Evolutionary conservation across 2,113 vertebrate species (phyloP).

Genomic region (Camelus bactrianus): DNA sequence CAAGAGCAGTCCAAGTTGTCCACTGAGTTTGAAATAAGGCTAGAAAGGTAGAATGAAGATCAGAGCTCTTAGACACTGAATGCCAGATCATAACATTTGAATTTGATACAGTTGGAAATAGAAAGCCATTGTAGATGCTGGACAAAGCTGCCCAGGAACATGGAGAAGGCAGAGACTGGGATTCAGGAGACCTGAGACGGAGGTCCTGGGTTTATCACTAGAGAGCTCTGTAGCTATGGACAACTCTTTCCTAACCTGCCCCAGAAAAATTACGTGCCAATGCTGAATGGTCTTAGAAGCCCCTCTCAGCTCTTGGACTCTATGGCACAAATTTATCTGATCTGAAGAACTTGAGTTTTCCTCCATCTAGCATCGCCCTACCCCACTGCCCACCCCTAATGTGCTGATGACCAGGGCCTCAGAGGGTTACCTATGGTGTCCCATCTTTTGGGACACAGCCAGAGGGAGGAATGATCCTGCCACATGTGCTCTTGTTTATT

Average conservation of each 20-base stretch:
- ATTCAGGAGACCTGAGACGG: neutral
- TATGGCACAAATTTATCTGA: neutral
- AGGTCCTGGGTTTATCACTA: neutral
- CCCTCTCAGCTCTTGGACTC: neutral
- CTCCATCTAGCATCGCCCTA: neutral
- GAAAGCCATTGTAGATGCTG: neutral
- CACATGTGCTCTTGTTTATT: conserved; percentile 68
- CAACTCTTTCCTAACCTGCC: neutral
- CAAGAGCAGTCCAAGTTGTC: neutral
- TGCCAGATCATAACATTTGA: neutral
- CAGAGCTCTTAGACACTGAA: neutral
- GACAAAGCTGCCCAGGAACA: neutral
- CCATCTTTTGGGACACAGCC: conserved; percentile 48
- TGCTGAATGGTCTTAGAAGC: neutral
- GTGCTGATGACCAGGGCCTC: neutral
- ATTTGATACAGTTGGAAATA: neutral
- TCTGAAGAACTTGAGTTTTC: neutral
- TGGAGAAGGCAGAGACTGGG: neutral
- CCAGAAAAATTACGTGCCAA: neutral
- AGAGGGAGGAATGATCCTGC: conserved; percentile 46
- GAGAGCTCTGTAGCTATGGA: neutral
- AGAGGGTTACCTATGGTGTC: conserved; percentile 40
- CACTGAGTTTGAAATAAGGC: neutral
- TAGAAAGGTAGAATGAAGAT: neutral
- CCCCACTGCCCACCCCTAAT: neutral